phyloP scores from a whole-genome alignment of 2,113 vertebrate genomes.

The Oreochromis tanganicae region DNA sequence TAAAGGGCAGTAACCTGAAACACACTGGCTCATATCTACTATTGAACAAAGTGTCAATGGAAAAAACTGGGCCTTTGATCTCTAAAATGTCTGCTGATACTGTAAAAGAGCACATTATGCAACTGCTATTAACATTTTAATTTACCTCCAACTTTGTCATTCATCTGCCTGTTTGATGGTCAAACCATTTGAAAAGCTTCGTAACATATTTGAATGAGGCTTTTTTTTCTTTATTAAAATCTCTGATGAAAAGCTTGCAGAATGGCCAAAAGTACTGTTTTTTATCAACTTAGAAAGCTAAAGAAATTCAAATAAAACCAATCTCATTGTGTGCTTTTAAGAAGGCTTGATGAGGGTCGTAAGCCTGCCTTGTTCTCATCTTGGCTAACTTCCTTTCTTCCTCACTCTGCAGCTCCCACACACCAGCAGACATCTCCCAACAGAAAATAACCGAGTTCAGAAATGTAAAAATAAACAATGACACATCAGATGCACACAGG shows the following conservation, averaged over 20 bases:
- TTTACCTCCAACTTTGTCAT: neutral
- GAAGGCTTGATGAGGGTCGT: neutral
- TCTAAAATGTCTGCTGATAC: neutral
- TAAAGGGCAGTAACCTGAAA: neutral
- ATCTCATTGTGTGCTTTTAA: neutral
- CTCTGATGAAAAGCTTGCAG: neutral
- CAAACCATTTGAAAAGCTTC: neutral
- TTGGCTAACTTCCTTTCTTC: neutral
- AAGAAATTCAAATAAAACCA: neutral
- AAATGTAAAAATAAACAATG: neutral
- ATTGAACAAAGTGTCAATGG: neutral
- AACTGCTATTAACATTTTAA: neutral
- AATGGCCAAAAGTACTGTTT: neutral
- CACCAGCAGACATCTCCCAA: neutral
- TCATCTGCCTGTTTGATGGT: neutral
- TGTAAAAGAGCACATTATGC: neutral
- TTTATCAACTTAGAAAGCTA: neutral
- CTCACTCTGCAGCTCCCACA: neutral
- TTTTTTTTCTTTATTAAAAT: neutral
- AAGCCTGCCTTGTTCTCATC: slow-evolving; percentile 11
- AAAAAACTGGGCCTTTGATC: neutral
- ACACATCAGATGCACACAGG: neutral
- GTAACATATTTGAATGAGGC: neutral
- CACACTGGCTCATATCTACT: neutral
- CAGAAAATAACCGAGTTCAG: neutral